These are phyloP conservation scores for Cyanistes caeruleus DNA, from an alignment of 2,113 vertebrate genomes.

Conservation along the genomic window DNA sequence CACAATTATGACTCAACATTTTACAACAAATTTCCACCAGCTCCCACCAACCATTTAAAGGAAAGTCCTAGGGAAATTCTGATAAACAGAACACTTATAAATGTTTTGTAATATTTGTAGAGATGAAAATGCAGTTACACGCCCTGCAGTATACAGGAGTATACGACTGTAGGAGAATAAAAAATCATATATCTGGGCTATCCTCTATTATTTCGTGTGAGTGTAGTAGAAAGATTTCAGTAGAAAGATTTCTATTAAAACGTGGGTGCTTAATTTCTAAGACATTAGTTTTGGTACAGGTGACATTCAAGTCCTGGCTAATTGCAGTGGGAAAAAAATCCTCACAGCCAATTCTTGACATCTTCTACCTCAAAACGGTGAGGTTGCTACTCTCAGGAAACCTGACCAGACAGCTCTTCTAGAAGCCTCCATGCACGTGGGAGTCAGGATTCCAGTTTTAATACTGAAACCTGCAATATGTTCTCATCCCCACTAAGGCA, in stretches of 20 bases:
- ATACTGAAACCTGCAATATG: not conserved
- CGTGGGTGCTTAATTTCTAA: not conserved
- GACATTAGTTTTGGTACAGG: not conserved
- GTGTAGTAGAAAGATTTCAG: not conserved
- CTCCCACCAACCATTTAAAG: not conserved
- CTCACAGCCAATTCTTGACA: not conserved
- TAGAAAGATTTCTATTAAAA: not conserved
- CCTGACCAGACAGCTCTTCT: not conserved
- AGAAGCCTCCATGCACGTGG: accelerated
- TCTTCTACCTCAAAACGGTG: not conserved
- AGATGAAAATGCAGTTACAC: not conserved
- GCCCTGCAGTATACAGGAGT: not conserved
- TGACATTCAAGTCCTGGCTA: not conserved
- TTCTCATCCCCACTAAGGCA: not conserved
- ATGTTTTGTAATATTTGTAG: not conserved
- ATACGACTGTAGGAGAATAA: not conserved
- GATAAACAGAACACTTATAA: not conserved
- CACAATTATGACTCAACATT: not conserved
- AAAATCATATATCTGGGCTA: not conserved
- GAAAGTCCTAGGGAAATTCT: not conserved
- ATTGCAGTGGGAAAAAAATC: not conserved
- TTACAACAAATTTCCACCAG: not conserved
- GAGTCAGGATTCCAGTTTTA: not conserved
- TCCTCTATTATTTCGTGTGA: not conserved
- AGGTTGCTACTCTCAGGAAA: not conserved